Evolutionary conservation across 2,888 invertebrate genomes (phyloP), one percentile per base, ranked within the genome.

Genomic region (Falcaria lacertinaria): DNA sequence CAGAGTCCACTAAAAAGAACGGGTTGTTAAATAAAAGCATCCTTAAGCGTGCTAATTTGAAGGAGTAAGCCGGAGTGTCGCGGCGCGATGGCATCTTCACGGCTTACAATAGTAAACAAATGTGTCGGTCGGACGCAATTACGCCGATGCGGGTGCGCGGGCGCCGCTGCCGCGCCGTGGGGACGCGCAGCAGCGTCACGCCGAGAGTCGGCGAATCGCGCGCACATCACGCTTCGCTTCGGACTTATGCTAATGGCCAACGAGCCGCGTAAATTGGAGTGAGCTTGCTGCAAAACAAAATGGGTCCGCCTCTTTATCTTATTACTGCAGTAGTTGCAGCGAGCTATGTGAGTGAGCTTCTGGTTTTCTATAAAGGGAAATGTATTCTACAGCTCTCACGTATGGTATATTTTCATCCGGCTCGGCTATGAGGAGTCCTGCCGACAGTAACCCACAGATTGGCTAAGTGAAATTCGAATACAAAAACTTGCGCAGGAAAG

Each of bases 81-180:
- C 64, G 60, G 64, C 56, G 74, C 76, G 87, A 88, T 86, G 84
- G 80, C 81, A 89, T 89, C 88, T 89, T 86, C 85, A 80, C 83
- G 81, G 87, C 81, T 80, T 83, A 82, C 86, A 83, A 86, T 85
- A 83, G 84, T 84, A 81, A 87, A 87, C 87, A 86, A 88, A 87
- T 86, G 87, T 87, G 88, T 86, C 80, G 87, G 77, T 64, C 69
- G 64, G 74, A 61, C 67, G 81, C 86, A 85, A 88, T 86, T 85
- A 86, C 80, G 74, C 57, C 54, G 72, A 45, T 36, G 46, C 45
- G 34, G 15, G 42, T 44, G 52, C 54, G 58, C 58, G 58, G 59
- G 54, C 43, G 52, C 60, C 60, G 60, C 68, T 70, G 57, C 60
- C 39, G 58, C 66, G 67, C 51, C 63, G 57, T 46, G 56, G 59